These are phyloP conservation scores for Napeogenes inachia DNA, from an alignment of 2,888 invertebrate genomes.

Conservation along the genomic window DNA sequence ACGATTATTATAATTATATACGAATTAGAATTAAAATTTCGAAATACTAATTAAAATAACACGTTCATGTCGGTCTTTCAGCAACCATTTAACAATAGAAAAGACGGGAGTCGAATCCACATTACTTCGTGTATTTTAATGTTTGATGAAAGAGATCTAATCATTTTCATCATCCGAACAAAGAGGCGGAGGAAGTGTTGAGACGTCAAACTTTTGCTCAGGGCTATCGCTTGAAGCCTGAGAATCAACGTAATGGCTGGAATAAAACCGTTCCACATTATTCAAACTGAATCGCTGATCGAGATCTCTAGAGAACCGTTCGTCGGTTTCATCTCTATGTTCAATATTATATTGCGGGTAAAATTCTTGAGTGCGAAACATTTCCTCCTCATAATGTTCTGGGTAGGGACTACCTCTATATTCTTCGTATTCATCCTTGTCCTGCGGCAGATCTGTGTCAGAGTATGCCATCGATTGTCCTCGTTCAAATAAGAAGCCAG, in stretches of 20 bases:
- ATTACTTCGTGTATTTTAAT: too few species aligned
- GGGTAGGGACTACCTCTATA: slow-evolving; percentile 71
- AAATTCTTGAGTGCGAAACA: slow-evolving; percentile 71
- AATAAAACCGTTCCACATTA: slow-evolving; percentile 70
- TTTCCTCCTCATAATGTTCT: slow-evolving; percentile 65
- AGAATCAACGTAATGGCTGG: slow-evolving; percentile 76
- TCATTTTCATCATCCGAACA: slow-evolving; percentile 85
- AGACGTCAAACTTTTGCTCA: slow-evolving; percentile 85
- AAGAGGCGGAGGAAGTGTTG: slow-evolving; percentile 86
- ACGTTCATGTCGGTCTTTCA: slow-evolving; percentile 42
- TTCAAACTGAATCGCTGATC: slow-evolving; percentile 72
- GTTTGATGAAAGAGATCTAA: slow-evolving; percentile 32
- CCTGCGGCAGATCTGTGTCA: slow-evolving; percentile 63
- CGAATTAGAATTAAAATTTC: slow-evolving; percentile 55
- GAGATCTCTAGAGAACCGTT: slow-evolving; percentile 59
- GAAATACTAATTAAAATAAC: slow-evolving; percentile 46
- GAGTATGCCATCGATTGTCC: slow-evolving; percentile 68
- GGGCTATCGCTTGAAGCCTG: slow-evolving; percentile 81
- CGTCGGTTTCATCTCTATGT: slow-evolving; percentile 42
- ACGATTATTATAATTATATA: slow-evolving; percentile 56
- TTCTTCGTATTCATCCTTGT: slow-evolving; percentile 67
- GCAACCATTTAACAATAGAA: slow-evolving; percentile 43
- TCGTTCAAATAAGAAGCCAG: slow-evolving; percentile 64
- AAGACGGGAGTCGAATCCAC: slow-evolving; percentile 23
- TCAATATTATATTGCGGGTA: slow-evolving; percentile 65